Conservation (phyloP, 2,888 invertebrate species). For the Mechanitis mazaeus region DNA sequence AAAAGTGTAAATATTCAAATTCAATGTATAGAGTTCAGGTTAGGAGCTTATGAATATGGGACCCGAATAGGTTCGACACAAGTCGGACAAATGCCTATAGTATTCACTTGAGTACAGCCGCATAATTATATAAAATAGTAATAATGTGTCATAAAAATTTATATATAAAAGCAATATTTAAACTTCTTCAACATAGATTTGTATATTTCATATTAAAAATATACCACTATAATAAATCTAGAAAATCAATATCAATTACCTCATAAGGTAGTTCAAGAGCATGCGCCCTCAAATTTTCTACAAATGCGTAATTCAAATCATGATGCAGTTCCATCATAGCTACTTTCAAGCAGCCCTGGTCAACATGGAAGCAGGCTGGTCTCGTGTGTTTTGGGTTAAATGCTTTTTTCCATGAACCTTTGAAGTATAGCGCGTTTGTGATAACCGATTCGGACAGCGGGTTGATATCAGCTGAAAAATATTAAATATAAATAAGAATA, state of each 20-base stretch:
- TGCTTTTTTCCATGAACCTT: conserved; percentile 77
- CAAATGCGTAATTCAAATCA: conserved; percentile 75
- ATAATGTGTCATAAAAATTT: too few relatives aligned
- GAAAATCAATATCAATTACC: conserved; percentile 50
- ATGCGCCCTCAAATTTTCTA: conserved; percentile 76
- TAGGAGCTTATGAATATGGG: too few relatives aligned
- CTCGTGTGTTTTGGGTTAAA: conserved; percentile 73
- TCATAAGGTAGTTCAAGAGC: conserved; percentile 81
- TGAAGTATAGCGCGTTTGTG: conserved; percentile 81
- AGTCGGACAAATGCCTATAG: too few relatives aligned
- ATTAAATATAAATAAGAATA: background rate
- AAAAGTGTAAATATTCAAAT: too few relatives aligned
- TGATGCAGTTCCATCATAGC: conserved; percentile 78
- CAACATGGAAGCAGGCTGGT: conserved; percentile 72
- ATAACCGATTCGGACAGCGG: conserved; percentile 72
- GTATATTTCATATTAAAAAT: too few relatives aligned
- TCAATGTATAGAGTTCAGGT: too few relatives aligned
- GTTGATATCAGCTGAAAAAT: conserved; percentile 63
- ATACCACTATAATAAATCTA: too few relatives aligned
- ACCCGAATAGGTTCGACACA: too few relatives aligned
- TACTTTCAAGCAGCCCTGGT: conserved; percentile 62
- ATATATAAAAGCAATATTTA: too few relatives aligned
- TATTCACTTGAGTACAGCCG: too few relatives aligned
- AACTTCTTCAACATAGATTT: too few relatives aligned
- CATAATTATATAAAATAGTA: too few relatives aligned